phyloP scores from a whole-genome alignment of 2,888 invertebrate species.

The Hydroisotoma schaefferi region DNA sequence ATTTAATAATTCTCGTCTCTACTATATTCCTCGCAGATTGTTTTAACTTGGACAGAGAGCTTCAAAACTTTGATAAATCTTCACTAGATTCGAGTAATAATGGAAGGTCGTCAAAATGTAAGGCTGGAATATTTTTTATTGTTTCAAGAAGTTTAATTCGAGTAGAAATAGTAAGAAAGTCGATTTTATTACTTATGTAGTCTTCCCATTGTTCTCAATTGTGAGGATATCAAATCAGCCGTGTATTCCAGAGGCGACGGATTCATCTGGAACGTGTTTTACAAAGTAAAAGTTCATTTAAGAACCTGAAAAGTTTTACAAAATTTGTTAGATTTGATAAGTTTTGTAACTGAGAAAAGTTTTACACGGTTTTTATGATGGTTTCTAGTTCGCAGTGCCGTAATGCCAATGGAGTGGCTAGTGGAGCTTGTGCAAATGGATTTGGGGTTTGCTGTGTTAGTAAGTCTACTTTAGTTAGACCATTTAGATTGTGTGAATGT shows the following conservation, averaged over 20 bases:
- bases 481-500: neutral
- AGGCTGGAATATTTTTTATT: slow-evolving; percentile 10
- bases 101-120: slow-evolving; percentile 22
- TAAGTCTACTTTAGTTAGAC: no score
- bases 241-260: slow-evolving; percentile 32
- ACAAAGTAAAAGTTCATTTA: slow-evolving; percentile 33
- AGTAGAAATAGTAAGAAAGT: slow-evolving; percentile 19
- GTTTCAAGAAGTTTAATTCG: slow-evolving; percentile 15
- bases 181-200: slow-evolving; percentile 22
- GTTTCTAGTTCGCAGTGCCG: slow-evolving; percentile 39
- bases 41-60: slow-evolving; percentile 15
- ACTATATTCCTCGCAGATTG: slow-evolving; percentile 10
- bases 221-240: slow-evolving; percentile 40
- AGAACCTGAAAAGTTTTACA: slow-evolving; percentile 3
- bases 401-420: slow-evolving; percentile 29
- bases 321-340: slow-evolving; percentile 18
- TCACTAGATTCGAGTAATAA: slow-evolving; percentile 9
- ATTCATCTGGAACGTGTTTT: slow-evolving; percentile 40
- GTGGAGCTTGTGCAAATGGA: slow-evolving; percentile 42
- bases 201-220: slow-evolving; percentile 45
- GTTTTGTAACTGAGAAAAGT: slow-evolving; percentile 18
- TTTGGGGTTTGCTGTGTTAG: slow-evolving; percentile 45
- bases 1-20: slow-evolving; percentile 5
- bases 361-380: slow-evolving; percentile 12
- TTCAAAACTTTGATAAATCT: slow-evolving; percentile 12